Conservation (phyloP, 2,888 invertebrate genomes). For the Drosophila tripunctata region DNA sequence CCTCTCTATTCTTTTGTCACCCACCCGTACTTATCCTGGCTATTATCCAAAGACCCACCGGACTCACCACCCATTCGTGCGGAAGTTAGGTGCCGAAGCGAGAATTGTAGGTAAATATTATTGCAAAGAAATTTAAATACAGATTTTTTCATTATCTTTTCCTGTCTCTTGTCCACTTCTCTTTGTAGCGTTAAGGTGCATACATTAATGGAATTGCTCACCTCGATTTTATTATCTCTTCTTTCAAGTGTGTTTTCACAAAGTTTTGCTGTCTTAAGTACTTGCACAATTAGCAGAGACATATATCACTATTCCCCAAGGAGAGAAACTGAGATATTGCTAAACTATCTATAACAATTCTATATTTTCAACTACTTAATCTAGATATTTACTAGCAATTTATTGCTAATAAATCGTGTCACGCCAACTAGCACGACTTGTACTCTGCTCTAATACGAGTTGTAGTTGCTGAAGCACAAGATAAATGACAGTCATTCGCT, state of each 20-base stretch:
- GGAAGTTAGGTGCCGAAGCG: constrained; percentile 76
- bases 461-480: not conserved
- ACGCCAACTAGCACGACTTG: not conserved
- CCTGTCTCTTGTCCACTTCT: constrained; percentile 1
- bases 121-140: constrained; percentile 71
- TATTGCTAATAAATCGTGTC: constrained; percentile 6
- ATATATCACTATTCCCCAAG: constrained; percentile 2
- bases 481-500: constrained; percentile 13
- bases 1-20: not conserved
- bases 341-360: not conserved
- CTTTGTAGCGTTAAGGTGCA: constrained; percentile 14
- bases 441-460: not conserved
- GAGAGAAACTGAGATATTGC: not conserved
- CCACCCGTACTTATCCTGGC: constrained; percentile 8
- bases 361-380: not conserved
- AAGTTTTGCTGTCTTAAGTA: not conserved
- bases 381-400: not conserved
- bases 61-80: constrained; percentile 58
- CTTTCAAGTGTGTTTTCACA: not conserved
- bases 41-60: constrained; percentile 14
- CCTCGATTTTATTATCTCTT: constrained; percentile 17
- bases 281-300: not conserved
- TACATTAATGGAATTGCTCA: constrained; percentile 49
- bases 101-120: constrained; percentile 78
- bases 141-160: constrained; percentile 65